Evolutionary conservation across 1,140 invertebrate genomes (phyloP).

Genomic region (Drosophila oshimai): DNA sequence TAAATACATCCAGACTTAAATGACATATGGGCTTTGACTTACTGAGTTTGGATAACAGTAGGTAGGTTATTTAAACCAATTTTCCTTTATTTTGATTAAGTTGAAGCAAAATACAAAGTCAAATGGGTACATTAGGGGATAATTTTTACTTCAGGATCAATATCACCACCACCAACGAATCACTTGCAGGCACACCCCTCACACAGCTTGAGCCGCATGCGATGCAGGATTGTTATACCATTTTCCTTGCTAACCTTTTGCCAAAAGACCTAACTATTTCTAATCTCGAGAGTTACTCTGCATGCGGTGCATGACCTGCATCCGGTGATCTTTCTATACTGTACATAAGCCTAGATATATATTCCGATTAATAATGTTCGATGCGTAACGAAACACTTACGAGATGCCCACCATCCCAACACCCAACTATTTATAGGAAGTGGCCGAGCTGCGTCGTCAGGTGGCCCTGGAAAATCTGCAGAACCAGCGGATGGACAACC

Average conservation of each 20-base stretch:
- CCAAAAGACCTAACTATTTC: neutral
- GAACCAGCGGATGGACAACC: slow-evolving; percentile 86
- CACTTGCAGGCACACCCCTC: neutral
- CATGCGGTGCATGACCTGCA: slow-evolving; percentile 28
- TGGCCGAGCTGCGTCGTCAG: slow-evolving; percentile 81
- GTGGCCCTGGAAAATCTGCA: slow-evolving; percentile 82
- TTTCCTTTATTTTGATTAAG: no score
- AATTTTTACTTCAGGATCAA: no score
- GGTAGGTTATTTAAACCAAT: no score
- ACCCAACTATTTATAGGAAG: slow-evolving; percentile 80
- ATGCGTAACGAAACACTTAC: slow-evolving; percentile 47
- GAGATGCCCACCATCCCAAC: slow-evolving; percentile 61
- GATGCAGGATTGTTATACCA: neutral
- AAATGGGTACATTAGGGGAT: no score
- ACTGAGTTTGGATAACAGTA: neutral
- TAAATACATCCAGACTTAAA: neutral
- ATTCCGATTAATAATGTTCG: slow-evolving; percentile 25
- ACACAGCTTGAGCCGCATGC: slow-evolving; percentile 32
- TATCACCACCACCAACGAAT: no score
- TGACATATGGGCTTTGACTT: neutral
- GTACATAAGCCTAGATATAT: slow-evolving; percentile 23
- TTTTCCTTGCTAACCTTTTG: slow-evolving; percentile 3
- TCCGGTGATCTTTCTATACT: slow-evolving; percentile 1
- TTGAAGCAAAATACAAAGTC: no score
- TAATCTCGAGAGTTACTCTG: slow-evolving; percentile 6